Conservation (phyloP, 2,113 vertebrate species). For the Malurus alboscapulatus region DNA sequence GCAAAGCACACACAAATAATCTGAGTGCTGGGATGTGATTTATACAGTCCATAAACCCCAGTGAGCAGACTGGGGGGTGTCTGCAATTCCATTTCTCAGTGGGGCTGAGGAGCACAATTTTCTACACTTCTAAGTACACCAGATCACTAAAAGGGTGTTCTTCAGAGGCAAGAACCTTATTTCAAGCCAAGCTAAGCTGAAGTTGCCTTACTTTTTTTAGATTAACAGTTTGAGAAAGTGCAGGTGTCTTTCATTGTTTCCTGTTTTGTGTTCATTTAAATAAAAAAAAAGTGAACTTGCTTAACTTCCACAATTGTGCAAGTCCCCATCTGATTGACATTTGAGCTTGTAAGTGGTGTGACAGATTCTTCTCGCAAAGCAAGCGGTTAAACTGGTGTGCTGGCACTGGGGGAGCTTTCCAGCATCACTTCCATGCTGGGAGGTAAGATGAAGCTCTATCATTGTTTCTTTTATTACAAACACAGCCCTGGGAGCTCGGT, state of each 20-base stretch:
- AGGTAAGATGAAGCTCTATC: not conserved
- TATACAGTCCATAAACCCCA: fast-evolving
- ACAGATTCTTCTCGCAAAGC: not conserved
- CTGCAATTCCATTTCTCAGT: not conserved
- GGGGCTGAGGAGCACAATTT: fast-evolving
- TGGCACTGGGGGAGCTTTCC: fast-evolving
- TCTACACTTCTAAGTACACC: fast-evolving
- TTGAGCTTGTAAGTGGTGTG: not conserved
- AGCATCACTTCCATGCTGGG: not conserved
- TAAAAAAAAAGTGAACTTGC: slow-evolving; percentile 3
- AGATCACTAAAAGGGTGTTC: not conserved
- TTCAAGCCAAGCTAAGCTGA: fast-evolving
- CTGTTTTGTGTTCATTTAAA: not conserved
- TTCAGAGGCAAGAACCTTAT: fast-evolving
- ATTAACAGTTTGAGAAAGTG: not conserved
- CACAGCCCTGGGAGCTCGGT: fast-evolving
- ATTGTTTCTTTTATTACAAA: fast-evolving
- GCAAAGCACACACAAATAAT: not conserved
- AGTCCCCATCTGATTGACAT: not conserved
- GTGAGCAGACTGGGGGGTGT: not conserved
- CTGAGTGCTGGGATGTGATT: not conserved
- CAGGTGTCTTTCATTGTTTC: not conserved
- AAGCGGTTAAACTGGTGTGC: fast-evolving
- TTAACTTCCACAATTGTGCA: slow-evolving; percentile 21
- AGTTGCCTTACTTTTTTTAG: not conserved